These are phyloP conservation scores for Agrypnia vestita DNA, from an alignment of 1,140 invertebrate species.

Conservation along the genomic window DNA sequence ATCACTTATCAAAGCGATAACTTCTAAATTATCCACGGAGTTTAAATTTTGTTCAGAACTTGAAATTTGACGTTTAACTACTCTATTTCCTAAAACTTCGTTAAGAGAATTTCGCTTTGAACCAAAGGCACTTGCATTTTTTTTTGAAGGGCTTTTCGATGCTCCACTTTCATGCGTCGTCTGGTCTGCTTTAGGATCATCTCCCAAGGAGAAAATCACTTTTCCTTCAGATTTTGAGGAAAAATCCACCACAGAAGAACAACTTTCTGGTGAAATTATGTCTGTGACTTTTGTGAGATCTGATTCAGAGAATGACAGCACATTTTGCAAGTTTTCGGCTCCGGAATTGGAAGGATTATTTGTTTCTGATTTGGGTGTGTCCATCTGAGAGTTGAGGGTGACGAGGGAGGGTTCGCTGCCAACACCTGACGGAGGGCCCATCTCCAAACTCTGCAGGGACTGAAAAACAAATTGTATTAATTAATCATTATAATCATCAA, in stretches of 20 bases:
- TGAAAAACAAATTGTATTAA: conserved; percentile 41
- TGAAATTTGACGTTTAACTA: neutral
- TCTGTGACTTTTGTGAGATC: conserved; percentile 64
- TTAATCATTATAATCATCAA: neutral
- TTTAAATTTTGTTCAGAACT: neutral
- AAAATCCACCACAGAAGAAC: conserved; percentile 47
- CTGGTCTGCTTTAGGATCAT: conserved; percentile 7
- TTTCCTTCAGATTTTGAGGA: conserved; percentile 46
- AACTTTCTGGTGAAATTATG: conserved; percentile 58
- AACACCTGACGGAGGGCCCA: conserved; percentile 67
- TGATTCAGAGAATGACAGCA: conserved; percentile 64
- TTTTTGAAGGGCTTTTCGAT: neutral
- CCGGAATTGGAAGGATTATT: conserved; percentile 45
- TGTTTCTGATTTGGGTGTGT: conserved; percentile 39
- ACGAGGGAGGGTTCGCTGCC: conserved; percentile 71
- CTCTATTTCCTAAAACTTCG: neutral
- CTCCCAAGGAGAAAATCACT: conserved; percentile 56
- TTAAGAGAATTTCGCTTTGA: neutral
- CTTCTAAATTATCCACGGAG: conserved; percentile 14
- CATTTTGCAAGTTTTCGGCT: conserved; percentile 65
- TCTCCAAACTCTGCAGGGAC: conserved; percentile 54
- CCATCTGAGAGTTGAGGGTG: conserved; percentile 63
- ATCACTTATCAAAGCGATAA: conserved; percentile 13
- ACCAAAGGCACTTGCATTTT: neutral
- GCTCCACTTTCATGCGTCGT: neutral